Conservation (phyloP, 1,140 invertebrate genomes). For the Adoxophyes honmai region DNA sequence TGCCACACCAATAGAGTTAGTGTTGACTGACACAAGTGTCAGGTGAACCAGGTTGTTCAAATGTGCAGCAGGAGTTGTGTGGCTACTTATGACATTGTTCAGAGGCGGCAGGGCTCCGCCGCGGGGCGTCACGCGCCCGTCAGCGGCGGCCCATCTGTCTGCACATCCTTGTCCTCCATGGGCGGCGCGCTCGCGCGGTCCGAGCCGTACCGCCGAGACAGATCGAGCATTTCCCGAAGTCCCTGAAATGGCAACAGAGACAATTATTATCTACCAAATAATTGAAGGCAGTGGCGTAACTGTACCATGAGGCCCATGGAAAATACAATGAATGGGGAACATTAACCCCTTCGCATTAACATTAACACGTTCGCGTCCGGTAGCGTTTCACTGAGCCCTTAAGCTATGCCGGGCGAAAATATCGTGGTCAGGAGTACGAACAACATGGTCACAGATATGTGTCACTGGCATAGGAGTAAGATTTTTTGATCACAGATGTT, state of each 20-base stretch:
- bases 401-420: too few species aligned
- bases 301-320: too few species aligned
- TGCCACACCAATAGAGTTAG: background rate
- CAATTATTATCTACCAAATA: background rate
- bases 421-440: too few species aligned
- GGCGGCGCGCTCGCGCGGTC: constrained; percentile 54
- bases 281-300: background rate
- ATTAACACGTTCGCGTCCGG: too few species aligned
- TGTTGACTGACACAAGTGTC: constrained; percentile 26
- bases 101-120: constrained; percentile 37
- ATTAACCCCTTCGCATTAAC: too few species aligned
- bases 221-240: constrained; percentile 83
- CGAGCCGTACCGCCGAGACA: constrained; percentile 82
- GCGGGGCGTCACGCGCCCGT: constrained; percentile 58
- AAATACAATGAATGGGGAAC: too few species aligned
- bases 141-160: constrained; percentile 77
- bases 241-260: constrained; percentile 69
- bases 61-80: constrained; percentile 27
- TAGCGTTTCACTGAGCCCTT: too few species aligned
- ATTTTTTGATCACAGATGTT: too few species aligned
- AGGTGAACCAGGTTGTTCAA: background rate
- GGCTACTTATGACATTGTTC: constrained; percentile 27
- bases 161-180: constrained; percentile 81
- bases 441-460: too few species aligned
- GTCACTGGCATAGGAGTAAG: too few species aligned